Evolutionary conservation across 1,140 invertebrate genomes (phyloP).

Genomic region (Subanguina moxae): DNA sequence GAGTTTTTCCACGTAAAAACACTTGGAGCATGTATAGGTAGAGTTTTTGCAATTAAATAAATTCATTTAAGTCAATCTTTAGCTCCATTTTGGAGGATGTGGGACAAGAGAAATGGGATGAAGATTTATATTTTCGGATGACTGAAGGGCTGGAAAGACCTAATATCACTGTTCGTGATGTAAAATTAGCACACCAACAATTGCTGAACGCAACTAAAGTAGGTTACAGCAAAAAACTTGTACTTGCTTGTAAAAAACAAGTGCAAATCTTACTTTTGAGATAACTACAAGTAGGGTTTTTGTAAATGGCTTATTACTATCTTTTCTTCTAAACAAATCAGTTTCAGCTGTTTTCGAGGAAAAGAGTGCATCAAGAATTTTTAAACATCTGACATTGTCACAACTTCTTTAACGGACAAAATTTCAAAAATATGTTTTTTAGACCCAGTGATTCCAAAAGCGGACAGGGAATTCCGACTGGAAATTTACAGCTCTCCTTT

Average conservation of each 20-base stretch:
- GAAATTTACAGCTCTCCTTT: too few relatives aligned
- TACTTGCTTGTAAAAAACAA: too few relatives aligned
- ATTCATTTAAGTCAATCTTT: slow-evolving; percentile 6
- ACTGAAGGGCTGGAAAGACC: not conserved
- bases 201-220: not conserved
- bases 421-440: too few relatives aligned
- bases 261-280: too few relatives aligned
- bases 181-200: slow-evolving; percentile 8
- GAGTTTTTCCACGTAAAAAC: slow-evolving; percentile 84
- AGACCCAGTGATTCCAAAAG: too few relatives aligned
- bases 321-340: too few relatives aligned
- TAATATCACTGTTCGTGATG: slow-evolving; percentile 24
- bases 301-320: not conserved
- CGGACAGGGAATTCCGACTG: too few relatives aligned
- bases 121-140: slow-evolving; percentile 24
- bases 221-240: not conserved
- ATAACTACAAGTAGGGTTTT: too few relatives aligned
- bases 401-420: not conserved
- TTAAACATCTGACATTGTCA: not conserved
- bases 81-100: slow-evolving; percentile 44
- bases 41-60: slow-evolving; percentile 8
- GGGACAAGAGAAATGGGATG: slow-evolving; percentile 45
- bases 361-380: not conserved
- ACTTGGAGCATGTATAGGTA: slow-evolving; percentile 40
- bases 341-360: not conserved